A percentile compares a stretch with the other conserved stretches of the same genome.
These are phyloP conservation scores for Drosophila kanapiae DNA, from an alignment of 1,140 invertebrate genomes.

Conservation along the genomic window DNA sequence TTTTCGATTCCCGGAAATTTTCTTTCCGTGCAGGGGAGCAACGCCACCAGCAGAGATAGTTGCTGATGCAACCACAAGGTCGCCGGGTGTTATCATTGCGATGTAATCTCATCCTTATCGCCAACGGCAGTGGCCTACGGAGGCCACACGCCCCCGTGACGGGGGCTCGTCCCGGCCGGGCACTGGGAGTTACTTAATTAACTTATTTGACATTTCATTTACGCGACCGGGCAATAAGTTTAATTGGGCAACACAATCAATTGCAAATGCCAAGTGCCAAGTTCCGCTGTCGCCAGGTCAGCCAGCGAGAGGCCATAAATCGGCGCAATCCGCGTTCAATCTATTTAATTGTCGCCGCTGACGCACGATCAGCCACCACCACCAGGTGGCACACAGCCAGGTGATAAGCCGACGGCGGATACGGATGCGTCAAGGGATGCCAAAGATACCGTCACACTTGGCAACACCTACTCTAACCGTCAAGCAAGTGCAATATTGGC, in stretches of 20 bases:
- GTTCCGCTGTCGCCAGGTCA: conserved; percentile 12
- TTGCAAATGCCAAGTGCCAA: conserved; percentile 35
- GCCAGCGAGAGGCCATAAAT: conserved; percentile 17
- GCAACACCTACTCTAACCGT: neutral
- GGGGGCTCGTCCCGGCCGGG: conserved; percentile 45
- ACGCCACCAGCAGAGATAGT: conserved; percentile 17
- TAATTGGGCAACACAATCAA: conserved; percentile 56
- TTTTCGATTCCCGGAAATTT: neutral
- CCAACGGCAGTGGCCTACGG: neutral
- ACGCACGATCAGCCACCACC: conserved; percentile 34
- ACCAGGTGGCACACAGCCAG: conserved; percentile 9
- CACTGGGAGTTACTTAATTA: conserved; percentile 63
- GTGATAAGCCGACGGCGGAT: conserved; percentile 9
- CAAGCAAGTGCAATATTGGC: neutral
- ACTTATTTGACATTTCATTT: conserved; percentile 69
- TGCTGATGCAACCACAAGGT: conserved; percentile 54
- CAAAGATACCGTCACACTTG: conserved; percentile 2
- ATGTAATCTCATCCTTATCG: conserved; percentile 27
- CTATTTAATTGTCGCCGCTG: conserved; percentile 47
- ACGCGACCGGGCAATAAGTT: conserved; percentile 45
- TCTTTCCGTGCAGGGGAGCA: conserved; percentile 16
- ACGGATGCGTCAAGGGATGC: conserved; percentile 24
- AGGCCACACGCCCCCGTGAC: conserved; percentile 30
- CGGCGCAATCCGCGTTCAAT: conserved; percentile 42
- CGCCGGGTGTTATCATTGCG: conserved; percentile 19